Conservation (phyloP, 2,888 invertebrate species). For the Eurytoma adleriae region DNA sequence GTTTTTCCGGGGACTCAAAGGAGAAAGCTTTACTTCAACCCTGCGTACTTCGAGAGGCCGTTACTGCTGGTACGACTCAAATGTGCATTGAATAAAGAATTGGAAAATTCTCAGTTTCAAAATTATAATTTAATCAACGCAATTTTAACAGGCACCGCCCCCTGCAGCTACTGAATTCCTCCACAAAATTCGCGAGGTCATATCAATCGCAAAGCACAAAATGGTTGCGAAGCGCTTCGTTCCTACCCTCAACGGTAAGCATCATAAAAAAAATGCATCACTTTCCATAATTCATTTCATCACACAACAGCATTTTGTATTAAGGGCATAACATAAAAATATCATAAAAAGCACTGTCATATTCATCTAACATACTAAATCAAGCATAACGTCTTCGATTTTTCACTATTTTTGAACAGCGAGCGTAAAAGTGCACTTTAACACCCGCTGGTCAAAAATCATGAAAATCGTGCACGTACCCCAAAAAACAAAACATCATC, state of each 20-base stretch:
- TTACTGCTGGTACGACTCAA: constrained; percentile 82
- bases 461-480: too few species aligned
- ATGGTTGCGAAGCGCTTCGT: constrained; percentile 89
- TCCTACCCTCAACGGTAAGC: constrained; percentile 82
- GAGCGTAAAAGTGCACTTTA: too few species aligned
- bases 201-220: constrained; percentile 92
- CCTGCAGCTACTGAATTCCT: constrained; percentile 93
- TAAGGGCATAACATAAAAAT: too few species aligned
- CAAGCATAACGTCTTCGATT: not conserved
- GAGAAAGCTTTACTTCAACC: constrained; percentile 91
- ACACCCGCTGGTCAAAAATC: too few species aligned
- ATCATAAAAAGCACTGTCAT: too few species aligned
- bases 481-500: too few species aligned
- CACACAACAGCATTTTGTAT: too few species aligned
- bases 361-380: not conserved
- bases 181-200: constrained; percentile 92
- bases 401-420: not conserved
- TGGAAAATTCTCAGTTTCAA: constrained; percentile 27
- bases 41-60: constrained; percentile 93
- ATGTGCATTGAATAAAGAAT: constrained; percentile 37
- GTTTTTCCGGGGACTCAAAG: constrained; percentile 81
- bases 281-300: too few species aligned
- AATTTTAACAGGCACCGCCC: constrained; percentile 85
- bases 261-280: not conserved
- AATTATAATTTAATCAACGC: not conserved